phyloP scores from a whole-genome alignment of 1,140 invertebrate species.

The Neuroterus valhalla region DNA sequence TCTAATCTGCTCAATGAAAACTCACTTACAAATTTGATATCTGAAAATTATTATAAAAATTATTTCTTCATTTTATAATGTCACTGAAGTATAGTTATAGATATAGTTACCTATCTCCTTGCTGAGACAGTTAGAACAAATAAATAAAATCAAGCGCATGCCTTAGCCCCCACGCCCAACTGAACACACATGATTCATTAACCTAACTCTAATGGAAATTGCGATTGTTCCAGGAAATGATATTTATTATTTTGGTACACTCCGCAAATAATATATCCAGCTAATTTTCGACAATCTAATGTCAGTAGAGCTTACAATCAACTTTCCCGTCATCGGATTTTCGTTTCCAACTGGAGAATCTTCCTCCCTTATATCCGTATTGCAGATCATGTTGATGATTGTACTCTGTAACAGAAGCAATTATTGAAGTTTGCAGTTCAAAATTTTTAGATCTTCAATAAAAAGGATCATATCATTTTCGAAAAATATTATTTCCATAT shows the following conservation, averaged over 20 bases:
- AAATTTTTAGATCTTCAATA: no score
- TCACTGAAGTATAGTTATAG: no score
- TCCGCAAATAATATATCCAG: slow-evolving; percentile 58
- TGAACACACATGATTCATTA: background rate
- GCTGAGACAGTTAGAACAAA: no score
- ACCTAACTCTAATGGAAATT: background rate
- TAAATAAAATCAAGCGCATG: no score
- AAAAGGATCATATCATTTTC: no score
- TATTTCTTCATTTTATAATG: no score
- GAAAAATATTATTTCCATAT: no score
- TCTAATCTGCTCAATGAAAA: no score
- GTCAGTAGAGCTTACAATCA: slow-evolving; percentile 51
- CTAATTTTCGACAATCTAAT: slow-evolving; percentile 44
- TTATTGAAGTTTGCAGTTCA: background rate
- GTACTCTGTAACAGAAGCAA: background rate
- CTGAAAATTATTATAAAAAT: no score
- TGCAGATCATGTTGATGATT: background rate
- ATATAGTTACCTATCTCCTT: no score
- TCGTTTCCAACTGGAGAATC: background rate
- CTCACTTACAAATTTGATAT: no score
- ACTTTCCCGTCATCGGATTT: slow-evolving; percentile 50
- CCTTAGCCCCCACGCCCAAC: no score
- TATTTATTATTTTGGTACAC: slow-evolving; percentile 35
- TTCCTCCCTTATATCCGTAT: background rate
- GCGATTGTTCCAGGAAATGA: background rate